These are phyloP conservation scores for Pristionchus japonicus DNA, from an alignment of 2,888 invertebrate genomes.

Conservation along the genomic window DNA sequence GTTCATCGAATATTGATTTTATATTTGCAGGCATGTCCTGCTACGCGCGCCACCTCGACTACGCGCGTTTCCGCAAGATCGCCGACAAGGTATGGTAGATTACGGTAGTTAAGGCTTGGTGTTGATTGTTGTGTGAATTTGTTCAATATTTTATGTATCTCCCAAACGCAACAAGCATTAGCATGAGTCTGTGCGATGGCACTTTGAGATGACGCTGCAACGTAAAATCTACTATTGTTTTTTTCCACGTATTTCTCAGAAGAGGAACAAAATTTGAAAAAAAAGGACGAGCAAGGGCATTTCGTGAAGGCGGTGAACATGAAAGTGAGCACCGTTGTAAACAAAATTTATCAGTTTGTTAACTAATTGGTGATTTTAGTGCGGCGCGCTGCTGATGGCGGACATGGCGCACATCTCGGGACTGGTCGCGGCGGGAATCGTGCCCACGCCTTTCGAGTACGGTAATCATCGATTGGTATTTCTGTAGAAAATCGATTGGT, in stretches of 20 bases:
- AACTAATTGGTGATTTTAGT: conserved; percentile 76
- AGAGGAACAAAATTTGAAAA: no score
- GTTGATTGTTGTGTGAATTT: no score
- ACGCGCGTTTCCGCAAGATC: conserved; percentile 86
- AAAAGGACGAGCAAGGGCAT: no score
- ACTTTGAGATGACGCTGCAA: no score
- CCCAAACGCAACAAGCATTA: no score
- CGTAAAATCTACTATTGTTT: no score
- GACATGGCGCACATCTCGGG: conserved; percentile 98
- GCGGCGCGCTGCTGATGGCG: conserved; percentile 88
- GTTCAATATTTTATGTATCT: no score
- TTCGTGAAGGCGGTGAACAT: no score
- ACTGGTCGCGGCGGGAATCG: conserved; percentile 89
- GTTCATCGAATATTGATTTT: not conserved
- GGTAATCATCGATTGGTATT: not conserved
- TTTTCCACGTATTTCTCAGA: no score
- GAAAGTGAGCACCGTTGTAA: no score
- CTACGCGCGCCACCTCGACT: conserved; percentile 92
- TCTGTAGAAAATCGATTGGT: not conserved
- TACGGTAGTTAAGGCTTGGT: no score
- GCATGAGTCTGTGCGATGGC: no score
- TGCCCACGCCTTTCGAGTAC: conserved; percentile 89
- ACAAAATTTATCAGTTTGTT: not conserved
- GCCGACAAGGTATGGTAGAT: conserved; percentile 79
- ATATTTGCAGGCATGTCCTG: conserved; percentile 83